Percentiles rank a stretch among this genome's conserved stretches.
Conservation (phyloP, 2,888 invertebrate genomes). For the Stomorhina lunata region DNA sequence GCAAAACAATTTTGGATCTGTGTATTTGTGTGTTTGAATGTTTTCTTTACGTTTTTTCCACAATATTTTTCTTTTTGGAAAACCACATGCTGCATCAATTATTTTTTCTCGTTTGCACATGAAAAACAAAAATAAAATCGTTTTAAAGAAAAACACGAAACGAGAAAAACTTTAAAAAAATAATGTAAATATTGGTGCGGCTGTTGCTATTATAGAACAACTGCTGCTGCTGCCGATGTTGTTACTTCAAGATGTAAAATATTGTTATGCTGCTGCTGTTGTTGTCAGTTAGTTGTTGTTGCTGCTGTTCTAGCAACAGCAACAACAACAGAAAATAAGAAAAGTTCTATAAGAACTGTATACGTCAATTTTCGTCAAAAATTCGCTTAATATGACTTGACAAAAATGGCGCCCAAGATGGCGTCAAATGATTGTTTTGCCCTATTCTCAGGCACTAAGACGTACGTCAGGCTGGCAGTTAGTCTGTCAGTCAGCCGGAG, state of each 20-base stretch:
- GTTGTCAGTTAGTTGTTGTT: constrained; percentile 2
- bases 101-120: constrained; percentile 31
- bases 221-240: background rate
- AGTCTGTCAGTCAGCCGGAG: too few species aligned
- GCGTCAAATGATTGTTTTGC: constrained; percentile 68
- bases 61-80: constrained; percentile 52
- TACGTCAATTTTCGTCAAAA: constrained; percentile 74
- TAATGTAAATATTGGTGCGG: constrained; percentile 55
- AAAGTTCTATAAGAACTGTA: constrained; percentile 42
- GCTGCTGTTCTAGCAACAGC: too few species aligned
- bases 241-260: background rate
- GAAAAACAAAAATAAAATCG: constrained; percentile 8
- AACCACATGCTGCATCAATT: constrained; percentile 67
- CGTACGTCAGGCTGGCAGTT: constrained; percentile 11
- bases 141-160: background rate
- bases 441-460: constrained; percentile 41
- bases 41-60: background rate
- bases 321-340: too few species aligned
- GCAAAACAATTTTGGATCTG: constrained; percentile 49
- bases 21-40: constrained; percentile 13
- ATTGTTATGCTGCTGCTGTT: background rate
- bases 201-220: constrained; percentile 4
- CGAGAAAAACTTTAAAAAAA: constrained; percentile 50
- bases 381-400: constrained; percentile 77
- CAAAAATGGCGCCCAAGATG: constrained; percentile 77